A percentile compares a stretch with the other conserved stretches of the same genome.
These are phyloP conservation scores for Mormyrus hasselquistii DNA, from an alignment of 2,797 vertebrate genomes.

Conservation along the genomic window DNA sequence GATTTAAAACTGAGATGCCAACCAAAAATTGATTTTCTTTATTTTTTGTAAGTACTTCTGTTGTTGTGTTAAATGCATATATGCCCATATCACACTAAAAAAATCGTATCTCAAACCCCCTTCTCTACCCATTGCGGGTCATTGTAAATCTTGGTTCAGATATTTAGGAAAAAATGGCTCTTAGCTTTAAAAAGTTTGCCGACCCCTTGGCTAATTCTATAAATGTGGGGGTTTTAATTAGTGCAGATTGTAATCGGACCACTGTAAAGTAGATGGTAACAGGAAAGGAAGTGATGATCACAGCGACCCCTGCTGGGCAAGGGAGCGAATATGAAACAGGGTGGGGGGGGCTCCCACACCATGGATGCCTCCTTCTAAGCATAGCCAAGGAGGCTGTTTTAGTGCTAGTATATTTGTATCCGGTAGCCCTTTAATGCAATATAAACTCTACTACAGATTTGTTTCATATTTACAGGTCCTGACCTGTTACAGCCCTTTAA, in stretches of 20 bases:
- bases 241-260: constrained; percentile 47
- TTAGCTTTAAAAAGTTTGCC: too few relatives aligned
- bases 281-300: constrained; percentile 48
- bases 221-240: constrained; percentile 59
- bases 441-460: background rate
- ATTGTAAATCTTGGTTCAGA: too few relatives aligned
- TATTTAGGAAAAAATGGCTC: too few relatives aligned
- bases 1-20: too few relatives aligned
- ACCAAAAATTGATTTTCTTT: too few relatives aligned
- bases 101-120: too few relatives aligned
- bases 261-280: constrained; percentile 52
- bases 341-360: constrained; percentile 34
- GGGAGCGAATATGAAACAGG: background rate
- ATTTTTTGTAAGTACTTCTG: too few relatives aligned
- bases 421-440: background rate
- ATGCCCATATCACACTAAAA: too few relatives aligned
- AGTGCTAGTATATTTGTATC: constrained; percentile 38
- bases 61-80: too few relatives aligned
- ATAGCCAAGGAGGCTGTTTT: constrained; percentile 36
- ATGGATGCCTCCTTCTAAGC: constrained; percentile 52
- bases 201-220: constrained; percentile 43
- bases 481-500: background rate
- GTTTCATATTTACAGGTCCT: background rate
- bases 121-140: too few relatives aligned
- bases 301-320: constrained; percentile 26